Base-by-base conservation (phyloP, 2,113 vertebrate species). In the Cyanoramphus novaezelandiae region DNA sequence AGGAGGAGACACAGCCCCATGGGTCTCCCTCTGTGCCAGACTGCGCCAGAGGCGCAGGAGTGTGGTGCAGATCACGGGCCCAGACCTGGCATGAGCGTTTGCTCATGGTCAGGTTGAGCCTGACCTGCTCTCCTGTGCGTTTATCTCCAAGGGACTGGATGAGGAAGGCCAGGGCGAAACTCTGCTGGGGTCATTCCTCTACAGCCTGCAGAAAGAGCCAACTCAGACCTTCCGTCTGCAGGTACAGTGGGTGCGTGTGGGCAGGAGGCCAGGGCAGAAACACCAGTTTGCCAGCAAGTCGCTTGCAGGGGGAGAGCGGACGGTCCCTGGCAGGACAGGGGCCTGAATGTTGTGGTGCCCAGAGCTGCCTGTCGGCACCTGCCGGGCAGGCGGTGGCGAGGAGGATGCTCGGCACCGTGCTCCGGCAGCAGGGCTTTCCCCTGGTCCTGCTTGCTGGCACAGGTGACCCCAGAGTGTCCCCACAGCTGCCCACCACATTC, bases 21-120 rank as follows among this genome's bases (percentile, higher is more conserved):
- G 4, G 33, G 33, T 44, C 77, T 59, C 57, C 21, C 6, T 59
- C 62, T 35, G 29, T 8, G 0, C 49, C 39, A 23, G 62, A 35
- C 31, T 2, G 4, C 1, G 2, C 12, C 50, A 39, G 3, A 52
- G 60, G 23, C 2, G 5, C 11, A 17, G 18, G 8, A 43, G 31
- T 8, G 7, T 49, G 39, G 77, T 23, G 37, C 5, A 13, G 12
- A 21, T 12, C 14, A 18, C 1, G 4, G 44, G 21, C 46, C 16
- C 13, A 5, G 33, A 9, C 35, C 41, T 35, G 53, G 33, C 24
- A 12, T 9, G 53, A 57, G 24, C 2, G 2, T 44, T 44, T 75
- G 17, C 35, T 39, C 7, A 10, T n/a, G 17, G 24, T 35, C 7
- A 4, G 0, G 2, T 75, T 8, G 7, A 75, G 72, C 53, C 41